Evolutionary conservation across 1,140 invertebrate genomes (phyloP), one percentile per base, ranked within the genome.

Genomic region (Neoseiulus cucumeris): DNA sequence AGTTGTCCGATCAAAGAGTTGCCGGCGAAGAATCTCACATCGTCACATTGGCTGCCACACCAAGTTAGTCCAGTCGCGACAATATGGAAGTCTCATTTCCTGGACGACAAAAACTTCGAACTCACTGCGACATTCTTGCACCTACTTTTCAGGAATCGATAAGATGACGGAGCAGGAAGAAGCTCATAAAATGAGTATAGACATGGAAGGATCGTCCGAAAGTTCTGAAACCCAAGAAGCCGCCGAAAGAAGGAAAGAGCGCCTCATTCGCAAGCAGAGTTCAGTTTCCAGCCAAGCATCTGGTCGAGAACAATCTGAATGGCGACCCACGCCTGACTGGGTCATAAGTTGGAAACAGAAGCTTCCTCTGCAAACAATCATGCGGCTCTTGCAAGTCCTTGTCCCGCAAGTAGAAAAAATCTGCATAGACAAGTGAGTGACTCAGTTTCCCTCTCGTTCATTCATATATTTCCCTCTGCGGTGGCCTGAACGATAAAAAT

Each of bases 331-430:
- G 22, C 82, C 86, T 22, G 89, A 94, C 69, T 98, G 94, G 94
- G 92, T 95, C 42, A 82, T 87, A 69, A 86, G 87, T 6, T 99
- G 95, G 95, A 94, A 98, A 74, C 85, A 83, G 65, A 98, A 98
- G 79, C 78, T 98, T 66, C 95, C 95, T 0, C 76, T 99, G 64
- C 94, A 98, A 79, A 99, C 94, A 30, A 98, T 98, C 68, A 98
- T 98, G 93, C 80, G 95, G 70, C 81, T 98, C 71, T 78, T 99
- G 44, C 95, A 99, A 80, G 95, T 99, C 14, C 78, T 99, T 1
- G 95, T 98, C 51, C 95, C 96, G 55, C 95, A 99, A 80, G 95
- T 99, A 9, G 95, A 98, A 78, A 98, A 98, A 80, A 98, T 98
- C 71, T 98, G 95, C 77, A 98, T 98, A 73, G 95, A 99, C 76